Base-by-base conservation (phyloP, 37 sponge, comb jelly and placozoan genomes). In the Spongia lamella region DNA sequence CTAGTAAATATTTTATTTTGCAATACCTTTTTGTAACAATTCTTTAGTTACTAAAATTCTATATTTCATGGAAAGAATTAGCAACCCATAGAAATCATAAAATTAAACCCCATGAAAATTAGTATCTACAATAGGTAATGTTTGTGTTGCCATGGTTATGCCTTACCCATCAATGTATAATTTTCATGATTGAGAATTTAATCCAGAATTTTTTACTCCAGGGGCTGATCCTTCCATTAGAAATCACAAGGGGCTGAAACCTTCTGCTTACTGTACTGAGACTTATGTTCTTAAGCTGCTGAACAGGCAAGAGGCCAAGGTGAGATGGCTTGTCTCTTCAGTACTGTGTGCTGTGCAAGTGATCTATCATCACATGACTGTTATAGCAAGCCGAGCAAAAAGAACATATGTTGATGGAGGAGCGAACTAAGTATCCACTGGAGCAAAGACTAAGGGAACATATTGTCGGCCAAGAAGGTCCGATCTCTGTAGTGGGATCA, bases 401-500 rank as follows among this genome's bases (percentile, higher is more conserved):
- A 58, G 61, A 52, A n/a, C 19, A 49, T 20, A 67, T 69, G 53
- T 56, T 61, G 55, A 52, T 87, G 22, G 83, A 90, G 61, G 86
- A 90, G 54, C 62, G 88, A 24, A 54, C 76, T 14, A 64, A 36
- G 56, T 91, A 69, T 60, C 87, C 87, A 0, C 54, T 91, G 59
- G 88, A 91, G 60, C 76, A 86, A 16, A 63, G 81, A 16, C 72
- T 91, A 27, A 70, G 73, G 34, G 69, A 81, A n/a, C 79, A 70
- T 20, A 78, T 92, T 51, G 85, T 96, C 1, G 96, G 96, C 1
- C 96, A 96, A 69, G 90, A 96, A n/a, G 84, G 85, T 20, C 73
- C 96, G 47, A 89, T 96, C 66, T 64, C 79, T 7, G 47, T 85
- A 0, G 88, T 87, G 1, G 91, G 88, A 60, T 71, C 85, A 36